Conservation (phyloP, 2,113 vertebrate genomes). For the Collichthys lucidus region DNA sequence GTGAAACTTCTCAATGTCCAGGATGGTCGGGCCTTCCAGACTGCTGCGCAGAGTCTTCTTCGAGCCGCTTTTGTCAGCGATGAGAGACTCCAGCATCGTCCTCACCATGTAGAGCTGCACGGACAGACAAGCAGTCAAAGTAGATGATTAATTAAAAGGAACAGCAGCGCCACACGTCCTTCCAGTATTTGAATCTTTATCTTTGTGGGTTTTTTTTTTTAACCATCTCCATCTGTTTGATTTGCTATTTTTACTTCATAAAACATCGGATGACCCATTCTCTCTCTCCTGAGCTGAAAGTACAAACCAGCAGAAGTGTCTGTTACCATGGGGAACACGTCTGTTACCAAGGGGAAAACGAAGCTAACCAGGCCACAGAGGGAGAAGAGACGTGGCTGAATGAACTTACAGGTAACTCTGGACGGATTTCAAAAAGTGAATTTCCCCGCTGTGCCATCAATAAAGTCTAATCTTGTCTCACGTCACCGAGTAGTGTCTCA, state of each 20-base stretch:
- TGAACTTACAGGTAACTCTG: too few relatives aligned
- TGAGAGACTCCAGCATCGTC: conserved; percentile 98
- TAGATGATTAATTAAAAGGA: neutral
- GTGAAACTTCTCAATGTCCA: conserved; percentile 98
- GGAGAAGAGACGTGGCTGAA: too few relatives aligned
- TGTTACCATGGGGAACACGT: too few relatives aligned
- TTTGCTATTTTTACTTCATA: too few relatives aligned
- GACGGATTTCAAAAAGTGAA: too few relatives aligned
- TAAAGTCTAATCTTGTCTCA: neutral
- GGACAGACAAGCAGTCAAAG: neutral
- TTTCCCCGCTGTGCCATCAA: neutral
- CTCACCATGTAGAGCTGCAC: conserved; percentile 97
- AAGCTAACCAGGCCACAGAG: too few relatives aligned
- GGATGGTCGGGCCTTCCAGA: conserved; percentile 94
- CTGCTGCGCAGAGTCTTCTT: conserved; percentile 98
- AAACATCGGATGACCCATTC: too few relatives aligned
- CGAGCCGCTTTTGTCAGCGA: conserved; percentile 97
- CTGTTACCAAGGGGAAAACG: too few relatives aligned
- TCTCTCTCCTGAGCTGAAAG: too few relatives aligned
- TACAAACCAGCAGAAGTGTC: too few relatives aligned
- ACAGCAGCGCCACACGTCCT: neutral
- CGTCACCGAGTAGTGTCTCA: neutral
- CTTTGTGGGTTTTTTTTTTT: too few relatives aligned
- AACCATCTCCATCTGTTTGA: too few relatives aligned
- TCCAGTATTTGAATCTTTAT: neutral